Percentiles rank a stretch among this genome's conserved stretches.
phyloP scores from a whole-genome alignment of 64 coral and sea anemone genomes.

The Pocillopora damicornis region DNA sequence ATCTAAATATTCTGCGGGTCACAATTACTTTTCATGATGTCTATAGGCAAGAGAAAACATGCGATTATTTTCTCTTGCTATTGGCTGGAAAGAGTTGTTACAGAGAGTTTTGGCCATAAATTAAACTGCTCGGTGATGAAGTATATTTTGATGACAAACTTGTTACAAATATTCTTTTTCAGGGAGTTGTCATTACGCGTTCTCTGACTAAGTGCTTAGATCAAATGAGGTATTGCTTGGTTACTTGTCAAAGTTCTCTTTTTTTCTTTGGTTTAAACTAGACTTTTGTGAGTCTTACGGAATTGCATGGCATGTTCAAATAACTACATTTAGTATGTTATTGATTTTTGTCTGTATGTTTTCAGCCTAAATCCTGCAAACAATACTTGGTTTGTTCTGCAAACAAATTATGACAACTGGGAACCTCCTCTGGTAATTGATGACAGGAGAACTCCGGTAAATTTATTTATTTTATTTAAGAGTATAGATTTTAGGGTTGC shows the following conservation, averaged over 20 bases:
- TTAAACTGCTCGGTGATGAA: too few species aligned
- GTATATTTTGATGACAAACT: too few species aligned
- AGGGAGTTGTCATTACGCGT: conserved; percentile 93
- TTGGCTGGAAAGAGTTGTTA: too few species aligned
- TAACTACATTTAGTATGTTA: too few species aligned
- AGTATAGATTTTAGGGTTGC: too few species aligned
- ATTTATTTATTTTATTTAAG: not conserved
- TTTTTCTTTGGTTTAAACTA: not conserved
- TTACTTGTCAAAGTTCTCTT: too few species aligned
- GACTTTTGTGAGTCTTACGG: not conserved
- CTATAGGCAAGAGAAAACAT: too few species aligned
- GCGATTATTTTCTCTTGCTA: too few species aligned
- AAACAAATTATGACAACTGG: conserved; percentile 97
- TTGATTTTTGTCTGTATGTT: not conserved
- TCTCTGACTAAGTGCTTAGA: conserved; percentile 70
- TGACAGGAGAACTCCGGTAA: conserved; percentile 90
- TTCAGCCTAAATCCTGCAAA: conserved; percentile 57
- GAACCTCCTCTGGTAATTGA: conserved; percentile 67
- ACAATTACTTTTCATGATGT: too few species aligned
- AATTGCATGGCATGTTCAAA: too few species aligned
- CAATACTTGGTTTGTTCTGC: conserved; percentile 75
- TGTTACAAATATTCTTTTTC: not conserved
- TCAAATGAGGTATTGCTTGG: conserved; percentile 60
- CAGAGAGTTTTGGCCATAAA: too few species aligned
- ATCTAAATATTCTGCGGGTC: too few species aligned